phyloP scores from a whole-genome alignment of 1,140 invertebrate species.

The Rhynchophorus ferrugineus region DNA sequence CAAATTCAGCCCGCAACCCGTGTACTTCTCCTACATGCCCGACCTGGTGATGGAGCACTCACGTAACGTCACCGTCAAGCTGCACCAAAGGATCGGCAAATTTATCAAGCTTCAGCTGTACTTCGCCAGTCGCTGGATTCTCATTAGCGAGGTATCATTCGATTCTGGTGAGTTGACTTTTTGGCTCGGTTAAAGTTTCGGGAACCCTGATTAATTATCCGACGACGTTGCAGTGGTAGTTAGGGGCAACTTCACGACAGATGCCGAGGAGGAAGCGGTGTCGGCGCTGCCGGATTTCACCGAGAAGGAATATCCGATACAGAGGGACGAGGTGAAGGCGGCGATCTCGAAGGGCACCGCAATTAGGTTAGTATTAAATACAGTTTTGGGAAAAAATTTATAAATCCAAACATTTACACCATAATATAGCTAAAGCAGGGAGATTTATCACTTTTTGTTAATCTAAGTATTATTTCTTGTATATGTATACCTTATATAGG shows the following conservation, averaged over 20 bases:
- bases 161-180: slow-evolving; percentile 56
- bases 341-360: slow-evolving; percentile 17
- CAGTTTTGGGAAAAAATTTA: too few relatives aligned
- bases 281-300: slow-evolving; percentile 10
- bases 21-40: slow-evolving; percentile 70
- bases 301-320: slow-evolving; percentile 54
- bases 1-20: slow-evolving; percentile 55
- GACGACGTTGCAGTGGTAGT: slow-evolving; percentile 47
- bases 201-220: not conserved
- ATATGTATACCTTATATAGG: too few relatives aligned
- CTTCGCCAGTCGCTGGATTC: slow-evolving; percentile 78
- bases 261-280: slow-evolving; percentile 45
- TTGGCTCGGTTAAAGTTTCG: not conserved
- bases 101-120: slow-evolving; percentile 74
- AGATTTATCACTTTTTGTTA: too few relatives aligned
- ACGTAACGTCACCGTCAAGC: slow-evolving; percentile 72
- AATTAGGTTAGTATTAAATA: slow-evolving; percentile 26
- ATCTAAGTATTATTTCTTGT: too few relatives aligned
- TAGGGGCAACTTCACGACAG: slow-evolving; percentile 61
- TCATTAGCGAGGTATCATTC: slow-evolving; percentile 80
- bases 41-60: slow-evolving; percentile 73
- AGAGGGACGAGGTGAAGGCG: slow-evolving; percentile 58
- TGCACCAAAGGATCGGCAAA: slow-evolving; percentile 67
- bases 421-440: too few relatives aligned
- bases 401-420: too few relatives aligned